A percentile compares a stretch with the other conserved stretches of the same genome.
Evolutionary conservation across 2,797 vertebrate genomes (phyloP).

Genomic region (Tragopan temminckii): DNA sequence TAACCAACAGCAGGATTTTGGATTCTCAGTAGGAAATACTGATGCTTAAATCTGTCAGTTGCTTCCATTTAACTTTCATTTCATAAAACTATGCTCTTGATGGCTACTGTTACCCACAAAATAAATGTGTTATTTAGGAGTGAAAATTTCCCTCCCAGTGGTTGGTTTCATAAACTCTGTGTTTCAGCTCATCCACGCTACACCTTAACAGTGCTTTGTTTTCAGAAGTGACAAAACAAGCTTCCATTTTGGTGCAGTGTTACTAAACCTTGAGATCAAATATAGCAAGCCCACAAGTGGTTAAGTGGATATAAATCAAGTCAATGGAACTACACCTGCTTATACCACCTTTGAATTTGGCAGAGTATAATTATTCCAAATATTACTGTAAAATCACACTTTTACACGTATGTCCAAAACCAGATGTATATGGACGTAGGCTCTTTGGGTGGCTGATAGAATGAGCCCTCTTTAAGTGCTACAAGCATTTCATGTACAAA

Average conservation of each 20-base stretch:
- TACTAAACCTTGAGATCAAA: not conserved
- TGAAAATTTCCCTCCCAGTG: not conserved
- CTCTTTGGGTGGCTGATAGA: constrained; percentile 40
- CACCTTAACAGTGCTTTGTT: not conserved
- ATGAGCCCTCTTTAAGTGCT: constrained; percentile 6
- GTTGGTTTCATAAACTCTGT: not conserved
- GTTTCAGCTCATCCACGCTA: not conserved
- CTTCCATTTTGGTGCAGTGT: not conserved
- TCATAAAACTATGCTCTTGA: not conserved
- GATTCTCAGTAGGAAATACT: not conserved
- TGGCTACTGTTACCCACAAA: not conserved
- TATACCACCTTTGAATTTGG: not conserved
- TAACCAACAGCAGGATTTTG: not conserved
- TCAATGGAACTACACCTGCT: constrained; percentile 16
- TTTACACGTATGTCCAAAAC: not conserved
- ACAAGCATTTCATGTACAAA: constrained; percentile 42
- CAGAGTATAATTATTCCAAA: constrained; percentile 24
- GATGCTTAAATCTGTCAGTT: not conserved
- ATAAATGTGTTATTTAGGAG: not conserved
- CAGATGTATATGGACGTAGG: not conserved
- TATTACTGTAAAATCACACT: constrained; percentile 42
- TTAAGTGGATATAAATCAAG: not conserved
- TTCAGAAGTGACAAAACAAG: not conserved
- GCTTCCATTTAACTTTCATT: not conserved
- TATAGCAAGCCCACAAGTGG: not conserved